These are phyloP conservation scores for Brotogeris chrysoptera DNA, from an alignment of 2,797 vertebrate species.

Conservation along the genomic window DNA sequence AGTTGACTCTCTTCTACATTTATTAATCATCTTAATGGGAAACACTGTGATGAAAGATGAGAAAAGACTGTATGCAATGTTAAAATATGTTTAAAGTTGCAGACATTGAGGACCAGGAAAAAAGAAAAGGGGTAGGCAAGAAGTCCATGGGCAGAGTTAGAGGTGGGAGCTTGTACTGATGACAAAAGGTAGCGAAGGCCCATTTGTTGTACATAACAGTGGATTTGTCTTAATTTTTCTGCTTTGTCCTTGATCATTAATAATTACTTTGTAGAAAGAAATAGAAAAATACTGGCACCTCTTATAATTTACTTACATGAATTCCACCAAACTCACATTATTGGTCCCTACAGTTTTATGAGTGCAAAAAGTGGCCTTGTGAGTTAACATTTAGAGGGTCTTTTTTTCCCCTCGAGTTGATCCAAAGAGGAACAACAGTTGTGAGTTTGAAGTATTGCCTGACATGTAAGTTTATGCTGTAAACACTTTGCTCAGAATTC, in stretches of 20 bases:
- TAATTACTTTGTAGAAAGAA: neutral
- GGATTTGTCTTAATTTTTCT: neutral
- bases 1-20: neutral
- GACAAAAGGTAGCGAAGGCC: neutral
- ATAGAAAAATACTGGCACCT: neutral
- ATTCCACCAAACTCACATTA: neutral
- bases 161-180: neutral
- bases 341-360: neutral
- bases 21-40: neutral
- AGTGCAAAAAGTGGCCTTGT: neutral
- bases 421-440: neutral
- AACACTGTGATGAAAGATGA: neutral
- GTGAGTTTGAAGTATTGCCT: neutral
- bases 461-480: neutral
- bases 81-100: neutral
- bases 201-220: neutral
- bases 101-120: neutral
- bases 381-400: rapidly evolving
- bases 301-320: neutral
- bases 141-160: neutral
- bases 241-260: neutral
- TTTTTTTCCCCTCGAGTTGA: neutral
- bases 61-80: neutral
- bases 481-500: neutral
- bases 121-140: rapidly evolving